These are phyloP conservation scores for Neolamprologus sp. DNA, from an alignment of 2,113 vertebrate genomes.

Conservation along the genomic window DNA sequence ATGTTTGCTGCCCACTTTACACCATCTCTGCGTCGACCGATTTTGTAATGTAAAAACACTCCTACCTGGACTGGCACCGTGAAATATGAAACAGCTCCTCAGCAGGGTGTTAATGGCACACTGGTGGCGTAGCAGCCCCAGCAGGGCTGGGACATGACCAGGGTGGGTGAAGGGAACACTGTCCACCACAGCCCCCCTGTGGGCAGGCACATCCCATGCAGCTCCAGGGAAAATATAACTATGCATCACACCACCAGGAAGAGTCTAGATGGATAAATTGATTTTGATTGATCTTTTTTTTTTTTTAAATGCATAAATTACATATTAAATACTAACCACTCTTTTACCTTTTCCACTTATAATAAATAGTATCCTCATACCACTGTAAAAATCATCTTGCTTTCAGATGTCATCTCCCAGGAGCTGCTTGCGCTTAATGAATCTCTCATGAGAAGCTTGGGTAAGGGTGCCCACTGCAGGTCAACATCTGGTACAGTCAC, in stretches of 20 bases:
- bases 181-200: constrained; percentile 58
- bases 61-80: constrained; percentile 45
- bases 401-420: neutral
- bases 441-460: constrained; percentile 39
- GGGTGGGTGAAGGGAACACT: constrained; percentile 77
- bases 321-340: neutral
- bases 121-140: constrained; percentile 78
- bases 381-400: constrained; percentile 35
- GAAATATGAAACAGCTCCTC: constrained; percentile 66
- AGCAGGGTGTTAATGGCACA: constrained; percentile 72
- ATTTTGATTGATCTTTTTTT: neutral
- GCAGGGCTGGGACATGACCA: constrained; percentile 65
- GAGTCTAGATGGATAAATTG: constrained; percentile 48
- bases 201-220: constrained; percentile 23
- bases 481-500: constrained; percentile 38
- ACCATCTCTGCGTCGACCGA: neutral
- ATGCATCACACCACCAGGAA: constrained; percentile 68
- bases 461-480: constrained; percentile 68
- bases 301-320: neutral
- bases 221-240: constrained; percentile 64
- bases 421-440: neutral
- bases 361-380: constrained; percentile 17
- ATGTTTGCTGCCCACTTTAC: neutral
- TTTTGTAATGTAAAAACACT: neutral
- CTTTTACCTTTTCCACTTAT: neutral